Evolutionary conservation across 2,113 vertebrate genomes (phyloP).

Genomic region (Ailuropoda melanoleuca): DNA sequence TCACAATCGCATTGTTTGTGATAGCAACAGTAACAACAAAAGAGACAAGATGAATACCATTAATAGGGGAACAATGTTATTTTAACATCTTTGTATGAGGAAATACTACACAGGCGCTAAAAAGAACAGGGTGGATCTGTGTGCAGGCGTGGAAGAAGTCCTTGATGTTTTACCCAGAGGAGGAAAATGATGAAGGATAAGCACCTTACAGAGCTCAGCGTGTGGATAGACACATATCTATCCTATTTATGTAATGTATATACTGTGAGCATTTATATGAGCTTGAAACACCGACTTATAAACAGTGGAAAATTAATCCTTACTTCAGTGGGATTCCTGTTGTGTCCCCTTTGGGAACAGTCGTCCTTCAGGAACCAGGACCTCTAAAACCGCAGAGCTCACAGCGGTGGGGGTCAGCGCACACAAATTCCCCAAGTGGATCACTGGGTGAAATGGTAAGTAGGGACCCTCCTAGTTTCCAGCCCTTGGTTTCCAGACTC

Average conservation of each 20-base stretch:
- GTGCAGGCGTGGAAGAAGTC: not conserved
- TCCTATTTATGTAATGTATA: rapidly evolving
- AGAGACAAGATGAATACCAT: not conserved
- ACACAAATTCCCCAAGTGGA: not conserved
- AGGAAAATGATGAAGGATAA: no score
- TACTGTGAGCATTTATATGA: rapidly evolving
- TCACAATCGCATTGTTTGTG: not conserved
- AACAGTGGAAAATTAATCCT: not conserved
- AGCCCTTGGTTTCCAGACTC: not conserved
- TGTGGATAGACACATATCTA: rapidly evolving
- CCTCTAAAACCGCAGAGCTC: not conserved
- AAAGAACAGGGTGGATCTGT: not conserved
- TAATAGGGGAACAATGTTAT: not conserved
- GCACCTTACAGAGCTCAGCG: not conserved
- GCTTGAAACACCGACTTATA: not conserved
- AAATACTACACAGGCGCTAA: rapidly evolving
- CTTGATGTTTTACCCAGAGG: not conserved
- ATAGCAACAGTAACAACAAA: not conserved
- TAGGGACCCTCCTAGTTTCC: not conserved
- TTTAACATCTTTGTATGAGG: not conserved
- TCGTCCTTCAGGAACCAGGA: not conserved
- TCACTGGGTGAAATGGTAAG: not conserved
- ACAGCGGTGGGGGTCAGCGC: not conserved
- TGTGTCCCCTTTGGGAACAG: no score
- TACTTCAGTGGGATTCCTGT: not conserved